Evolutionary conservation across 92 coral and sea anemone species (phyloP), one percentile per base, ranked within the genome.

Genomic region (Palythoa grandiflora): DNA sequence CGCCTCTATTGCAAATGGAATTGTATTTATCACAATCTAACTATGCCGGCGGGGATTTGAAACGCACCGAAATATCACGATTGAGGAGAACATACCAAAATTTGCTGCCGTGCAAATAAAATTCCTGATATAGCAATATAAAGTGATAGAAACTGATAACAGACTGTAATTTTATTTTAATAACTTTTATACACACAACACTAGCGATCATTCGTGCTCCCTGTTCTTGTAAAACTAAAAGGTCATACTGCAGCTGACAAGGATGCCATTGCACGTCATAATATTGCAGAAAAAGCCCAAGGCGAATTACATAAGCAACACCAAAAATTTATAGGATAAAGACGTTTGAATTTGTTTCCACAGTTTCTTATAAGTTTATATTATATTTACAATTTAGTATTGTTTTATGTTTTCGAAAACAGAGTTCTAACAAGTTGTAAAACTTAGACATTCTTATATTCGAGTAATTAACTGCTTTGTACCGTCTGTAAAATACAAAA

Each of bases 1-100:
- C 65, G 16, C 65, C 65, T 1, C 14, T 17, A 11, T 13, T 17
- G 13, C 12, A 9, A 9, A 59, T 59, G 65, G 19, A 59, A 59
- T 17, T 54, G 9, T 28, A 54, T 78, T 39, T 57, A 16, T 15
- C 68, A 17, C 15, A 6, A 57, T 5, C 61, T 20, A 78, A 40
- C 71, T 54, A 35, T 71, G 86, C 86, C 86, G 17, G 75, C 75
- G 86, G 86, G 75, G 50, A 20, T 19, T 65, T 20, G 50, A 81
- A 68, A 4, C 19, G 73, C 17, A 19, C 61, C 4, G 40, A 81
- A 50, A 20, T 20, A 19, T 68, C 75, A 66, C 75, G 75, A 80
- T 80, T 71, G 39, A 66, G 17, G 59, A 63, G 40, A 47, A 2
- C 61, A 63, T 35, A 44, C 66, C 20, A 20, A 20, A 44, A 47